Base-by-base conservation (phyloP, 37 sponge, comb jelly and placozoan genomes). In the Halichondria panicea region DNA sequence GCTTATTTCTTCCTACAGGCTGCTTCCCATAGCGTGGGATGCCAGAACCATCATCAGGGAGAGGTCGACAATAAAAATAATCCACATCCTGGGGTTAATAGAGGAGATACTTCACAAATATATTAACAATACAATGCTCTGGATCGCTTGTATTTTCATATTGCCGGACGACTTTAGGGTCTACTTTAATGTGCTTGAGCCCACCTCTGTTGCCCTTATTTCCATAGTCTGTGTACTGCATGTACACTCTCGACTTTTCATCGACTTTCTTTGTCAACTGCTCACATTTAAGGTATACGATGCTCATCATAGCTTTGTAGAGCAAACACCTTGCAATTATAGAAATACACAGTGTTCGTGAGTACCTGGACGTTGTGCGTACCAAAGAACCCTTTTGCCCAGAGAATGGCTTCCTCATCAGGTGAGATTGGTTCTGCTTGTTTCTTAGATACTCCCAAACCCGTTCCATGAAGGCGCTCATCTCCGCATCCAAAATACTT, bases 401-500 rank as follows among this genome's bases (percentile, higher is more conserved):
- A 79, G 22, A 79, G 60, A 31, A 73, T 19, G 13, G 21, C 72
- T 18, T 48, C 46, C 7, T 78, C 79, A 24, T 65, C 79, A 5
- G 42, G 46, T 3, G 66, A 40, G 25, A 78, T 63, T 32, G 68
- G 67, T 44, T 78, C 68, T 4, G 79, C 79, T 48, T 78, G 46
- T 69, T 21, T 24, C 27, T 5, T 18, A 21, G 50, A 44, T 6
- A 9, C 15, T 21, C 76, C 76, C 11, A 75, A 31, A 25, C 76
- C 76, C 12, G 25, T 4, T 41, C 42, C 21, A 3, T 75, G 50
- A 4, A 75, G 46, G 37, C 54, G 34, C 46, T 80, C 81, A 82
- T 82, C 55, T 73, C 57, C 1, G 66, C 83, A 64, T 82, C 83
- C 9, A 81, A 41, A 19, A n/a, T 52, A 56, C 39, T 22, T 46